phyloP scores from a whole-genome alignment of 2,797 vertebrate species.

The Lepilemur ruficaudatus region DNA sequence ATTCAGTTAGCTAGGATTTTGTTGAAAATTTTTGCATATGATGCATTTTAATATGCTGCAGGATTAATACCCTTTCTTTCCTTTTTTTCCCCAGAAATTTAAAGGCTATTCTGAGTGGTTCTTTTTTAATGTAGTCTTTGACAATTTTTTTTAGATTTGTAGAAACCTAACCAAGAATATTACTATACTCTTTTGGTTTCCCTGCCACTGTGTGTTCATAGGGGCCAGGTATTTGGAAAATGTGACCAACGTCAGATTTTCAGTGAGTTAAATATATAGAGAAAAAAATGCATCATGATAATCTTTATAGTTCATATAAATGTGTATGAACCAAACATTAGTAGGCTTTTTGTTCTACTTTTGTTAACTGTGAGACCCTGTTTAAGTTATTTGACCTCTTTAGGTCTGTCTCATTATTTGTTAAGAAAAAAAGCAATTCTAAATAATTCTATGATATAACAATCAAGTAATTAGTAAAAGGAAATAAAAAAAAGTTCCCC shows the following conservation, averaged over 20 bases:
- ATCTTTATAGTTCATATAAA: not conserved
- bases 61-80: not conserved
- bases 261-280: not conserved
- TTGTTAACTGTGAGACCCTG: not conserved
- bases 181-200: not conserved
- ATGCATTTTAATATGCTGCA: not conserved
- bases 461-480: slow-evolving; percentile 10
- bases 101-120: not conserved
- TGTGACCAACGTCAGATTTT: not conserved
- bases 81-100: not conserved
- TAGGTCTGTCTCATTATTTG: not conserved
- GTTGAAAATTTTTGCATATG: too few species aligned
- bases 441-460: not conserved
- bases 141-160: not conserved
- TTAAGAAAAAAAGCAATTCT: slow-evolving; percentile 35
- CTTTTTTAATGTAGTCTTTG: not conserved
- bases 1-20: too few species aligned
- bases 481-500: not conserved
- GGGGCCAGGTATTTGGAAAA: not conserved
- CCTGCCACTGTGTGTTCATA: not conserved
- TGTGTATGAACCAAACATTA: not conserved
- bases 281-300: not conserved
- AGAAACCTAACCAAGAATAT: not conserved
- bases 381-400: not conserved
- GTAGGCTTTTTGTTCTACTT: not conserved